Conservation (phyloP, 2,888 invertebrate species). For the Mongoloraphidia duomilia region DNA sequence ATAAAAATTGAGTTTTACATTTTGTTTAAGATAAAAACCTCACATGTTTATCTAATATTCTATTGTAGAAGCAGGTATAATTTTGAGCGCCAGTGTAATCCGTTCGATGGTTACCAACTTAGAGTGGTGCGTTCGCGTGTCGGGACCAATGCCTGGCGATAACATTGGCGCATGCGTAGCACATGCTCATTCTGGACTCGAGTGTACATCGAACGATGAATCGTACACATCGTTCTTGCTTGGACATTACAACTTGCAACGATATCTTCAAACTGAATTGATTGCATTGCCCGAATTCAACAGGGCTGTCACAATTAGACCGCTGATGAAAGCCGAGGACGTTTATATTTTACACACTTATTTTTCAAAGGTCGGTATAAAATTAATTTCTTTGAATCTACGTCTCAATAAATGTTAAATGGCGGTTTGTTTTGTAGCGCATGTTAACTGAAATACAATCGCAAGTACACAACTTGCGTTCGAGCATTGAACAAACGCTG, state of each 20-base stretch:
- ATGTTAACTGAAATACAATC: constrained; percentile 19
- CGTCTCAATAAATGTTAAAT: background rate
- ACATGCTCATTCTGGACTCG: constrained; percentile 26
- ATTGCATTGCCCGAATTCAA: constrained; percentile 32
- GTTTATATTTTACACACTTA: constrained; percentile 60
- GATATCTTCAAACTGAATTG: constrained; percentile 17
- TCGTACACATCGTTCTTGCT: constrained; percentile 6
- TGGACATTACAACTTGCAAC: constrained; percentile 23
- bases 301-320: constrained; percentile 47
- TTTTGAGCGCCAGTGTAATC: constrained; percentile 78
- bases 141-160: constrained; percentile 59
- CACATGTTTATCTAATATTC: constrained; percentile 17
- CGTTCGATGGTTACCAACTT: constrained; percentile 60
- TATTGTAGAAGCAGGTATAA: constrained; percentile 63
- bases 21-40: too few species aligned
- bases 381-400: background rate
- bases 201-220: background rate
- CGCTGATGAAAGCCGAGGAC: constrained; percentile 43
- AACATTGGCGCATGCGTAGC: constrained; percentile 79
- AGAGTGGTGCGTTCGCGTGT: constrained; percentile 80
- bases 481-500: constrained; percentile 19
- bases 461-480: constrained; percentile 20
- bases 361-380: constrained; percentile 43
- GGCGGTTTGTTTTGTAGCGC: constrained; percentile 18
- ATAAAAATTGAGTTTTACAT: too few species aligned